Evolutionary conservation across 2,113 vertebrate species (phyloP), one percentile per base, ranked within the genome.

Genomic region (Urocynchramus pylzowi): DNA sequence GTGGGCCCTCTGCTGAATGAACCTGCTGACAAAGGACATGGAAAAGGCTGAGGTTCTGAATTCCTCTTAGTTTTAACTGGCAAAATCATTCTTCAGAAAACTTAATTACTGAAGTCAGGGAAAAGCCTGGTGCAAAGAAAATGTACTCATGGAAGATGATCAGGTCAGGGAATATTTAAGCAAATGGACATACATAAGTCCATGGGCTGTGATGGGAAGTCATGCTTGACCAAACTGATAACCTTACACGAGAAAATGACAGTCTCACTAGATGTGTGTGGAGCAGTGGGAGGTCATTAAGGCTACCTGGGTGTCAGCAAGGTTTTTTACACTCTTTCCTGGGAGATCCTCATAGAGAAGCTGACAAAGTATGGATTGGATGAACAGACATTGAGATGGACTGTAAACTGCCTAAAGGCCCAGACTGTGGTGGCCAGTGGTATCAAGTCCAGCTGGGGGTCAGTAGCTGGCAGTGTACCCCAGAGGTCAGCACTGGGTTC

Each of bases 351-450:
- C 21, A 9, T 35, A 53, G 26, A 84, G 21, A 68, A 84, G 24
- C 13, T 80, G 16, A 31, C 22, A 27, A 77, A 42, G 7, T 27
- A 16, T 47, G 10, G 7, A 16, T 19, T 60, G 20, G 27, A 44
- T 57, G n/a, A 73, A 20, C 7, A 69, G 49, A 59, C 8, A 54
- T 19, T 18, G n/a, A 49, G 18, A 10, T 35, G 13, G 31, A 39
- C 27, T 64, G 16, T 64, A 78, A 86, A 41, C 8, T 50, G 45
- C 5, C 53, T 37, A 17, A 73, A 61, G 28, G 11, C 12, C 16
- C 7, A 12, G 24, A 41, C 31, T 0, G 0, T 39, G 14, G n/a
- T 28, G 6, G 8, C 42, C 23, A 41, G 60, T 45, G 30, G 7
- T 33, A 8, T 22, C 18, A 60, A 59, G 8, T 21, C 19, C 23